Base-by-base conservation (phyloP, 2,888 invertebrate genomes). In the Brenthis daphne region DNA sequence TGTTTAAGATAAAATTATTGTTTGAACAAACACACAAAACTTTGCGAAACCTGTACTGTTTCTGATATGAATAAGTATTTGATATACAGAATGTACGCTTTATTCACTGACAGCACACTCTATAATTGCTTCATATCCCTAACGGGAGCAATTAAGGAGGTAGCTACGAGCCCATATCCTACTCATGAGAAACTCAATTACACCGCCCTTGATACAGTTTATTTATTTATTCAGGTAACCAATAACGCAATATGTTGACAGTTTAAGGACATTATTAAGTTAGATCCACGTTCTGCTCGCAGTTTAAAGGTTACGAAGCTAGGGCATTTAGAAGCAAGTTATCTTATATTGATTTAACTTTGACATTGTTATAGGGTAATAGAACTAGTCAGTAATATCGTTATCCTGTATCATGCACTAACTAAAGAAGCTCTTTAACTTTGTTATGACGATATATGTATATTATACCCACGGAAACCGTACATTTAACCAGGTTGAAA, bases 111-210 rank as follows among this genome's bases (percentile, higher is more conserved):
- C 53, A 69, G 53, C 13, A 64, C 70, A 75, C 73, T 71, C 72
- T 71, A 74, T 78, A 78, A 80, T 78, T 78, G 79, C 73, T 74
- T 78, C 75, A 76, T 77, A 78, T 77, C 78, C 79, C 73, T 79
- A 77, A 79, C 77, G 73, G 76, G 75, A 75, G 73, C 77, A 80
- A 82, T 81, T 85, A 85, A 69, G 76, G 74, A 70, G 75, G 64
- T 61, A 72, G 73, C 70, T 73, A 73, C 76, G 74, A 77, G 74
- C 77, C 73, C 76, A 80, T 80, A 80, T 80, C 77, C 78, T 78
- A 76, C 73, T 77, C 77, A 78, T 73, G 73, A 76, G 77, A 80
- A 85, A 86, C 82, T 82, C 79, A 84, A 86, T 86, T 86, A 77
- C 75, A 77, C 72, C 76, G 76, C 78, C 75, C 76, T 78, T 80